Evolutionary conservation across 1,140 invertebrate species (phyloP).

Genomic region (Zaprionus nigranus): DNA sequence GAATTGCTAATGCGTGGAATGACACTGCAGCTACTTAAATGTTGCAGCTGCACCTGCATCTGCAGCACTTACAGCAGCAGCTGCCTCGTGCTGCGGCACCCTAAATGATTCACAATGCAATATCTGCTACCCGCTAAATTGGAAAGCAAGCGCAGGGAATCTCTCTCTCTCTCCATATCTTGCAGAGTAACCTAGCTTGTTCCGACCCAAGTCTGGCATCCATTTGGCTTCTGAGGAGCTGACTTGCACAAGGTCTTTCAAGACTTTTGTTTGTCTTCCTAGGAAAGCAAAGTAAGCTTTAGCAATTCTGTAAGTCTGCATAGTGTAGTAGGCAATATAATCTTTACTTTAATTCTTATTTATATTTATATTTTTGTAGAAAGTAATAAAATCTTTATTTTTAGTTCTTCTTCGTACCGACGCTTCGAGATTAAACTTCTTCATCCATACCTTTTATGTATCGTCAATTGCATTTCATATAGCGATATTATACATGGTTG

Average conservation of each 20-base stretch:
- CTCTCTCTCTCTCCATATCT: not conserved
- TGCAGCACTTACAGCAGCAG: not conserved
- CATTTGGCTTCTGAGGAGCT: not conserved
- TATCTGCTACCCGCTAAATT: not conserved
- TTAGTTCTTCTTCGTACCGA: too few relatives aligned
- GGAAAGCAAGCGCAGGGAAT: not conserved
- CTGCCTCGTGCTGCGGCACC: not conserved
- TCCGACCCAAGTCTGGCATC: not conserved
- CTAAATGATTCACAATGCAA: slow-evolving; percentile 23
- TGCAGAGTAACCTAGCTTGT: not conserved
- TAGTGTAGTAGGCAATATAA: too few relatives aligned
- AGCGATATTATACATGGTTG: too few relatives aligned
- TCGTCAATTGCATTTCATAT: too few relatives aligned
- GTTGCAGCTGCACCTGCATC: slow-evolving; percentile 29
- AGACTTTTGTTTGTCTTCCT: not conserved
- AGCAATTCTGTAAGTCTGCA: not conserved
- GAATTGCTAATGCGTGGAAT: slow-evolving; percentile 53
- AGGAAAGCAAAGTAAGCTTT: not conserved
- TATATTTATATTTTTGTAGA: too few relatives aligned
- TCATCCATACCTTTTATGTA: too few relatives aligned
- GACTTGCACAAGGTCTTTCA: not conserved
- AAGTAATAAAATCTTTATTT: too few relatives aligned
- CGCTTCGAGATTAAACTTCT: too few relatives aligned
- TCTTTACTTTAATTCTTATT: too few relatives aligned
- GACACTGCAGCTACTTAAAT: slow-evolving; percentile 53